Percentiles rank a stretch among this genome's conserved stretches.
These are phyloP conservation scores for Sarcophaga variegata DNA, from an alignment of 2,888 invertebrate genomes.

Conservation along the genomic window DNA sequence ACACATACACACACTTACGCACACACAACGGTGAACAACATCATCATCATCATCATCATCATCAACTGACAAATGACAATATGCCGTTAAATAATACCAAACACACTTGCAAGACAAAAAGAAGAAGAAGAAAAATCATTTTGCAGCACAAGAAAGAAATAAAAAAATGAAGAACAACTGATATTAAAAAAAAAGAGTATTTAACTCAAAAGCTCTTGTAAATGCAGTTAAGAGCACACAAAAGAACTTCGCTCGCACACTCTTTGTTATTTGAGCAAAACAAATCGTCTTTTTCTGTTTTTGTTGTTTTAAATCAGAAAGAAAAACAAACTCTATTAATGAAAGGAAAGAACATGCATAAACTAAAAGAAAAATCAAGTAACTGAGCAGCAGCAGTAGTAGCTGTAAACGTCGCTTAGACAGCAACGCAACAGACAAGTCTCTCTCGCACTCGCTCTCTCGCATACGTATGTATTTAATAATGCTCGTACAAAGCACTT, in stretches of 20 bases:
- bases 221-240: conserved; percentile 18
- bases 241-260: neutral
- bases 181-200: conserved; percentile 12
- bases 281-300: no score
- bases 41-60: neutral
- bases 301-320: no score
- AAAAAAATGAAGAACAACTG: neutral
- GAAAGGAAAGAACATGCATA: conserved; percentile 28
- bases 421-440: conserved; percentile 6
- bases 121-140: neutral
- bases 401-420: neutral
- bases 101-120: neutral
- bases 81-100: conserved; percentile 26
- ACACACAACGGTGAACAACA: conserved; percentile 1
- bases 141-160: conserved; percentile 6
- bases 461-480: no score
- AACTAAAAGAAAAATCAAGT: conserved; percentile 49
- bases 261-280: neutral
- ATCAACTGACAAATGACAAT: conserved; percentile 15
- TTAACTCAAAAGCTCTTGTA: conserved; percentile 19
- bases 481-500: neutral
- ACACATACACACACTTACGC: neutral
- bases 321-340: neutral
- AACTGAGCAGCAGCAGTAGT: conserved; percentile 8
- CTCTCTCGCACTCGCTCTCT: neutral